Percentiles rank a stretch among this genome's conserved stretches.
phyloP scores from a whole-genome alignment of 2,797 vertebrate genomes.

The Chloroceryle amazona region DNA sequence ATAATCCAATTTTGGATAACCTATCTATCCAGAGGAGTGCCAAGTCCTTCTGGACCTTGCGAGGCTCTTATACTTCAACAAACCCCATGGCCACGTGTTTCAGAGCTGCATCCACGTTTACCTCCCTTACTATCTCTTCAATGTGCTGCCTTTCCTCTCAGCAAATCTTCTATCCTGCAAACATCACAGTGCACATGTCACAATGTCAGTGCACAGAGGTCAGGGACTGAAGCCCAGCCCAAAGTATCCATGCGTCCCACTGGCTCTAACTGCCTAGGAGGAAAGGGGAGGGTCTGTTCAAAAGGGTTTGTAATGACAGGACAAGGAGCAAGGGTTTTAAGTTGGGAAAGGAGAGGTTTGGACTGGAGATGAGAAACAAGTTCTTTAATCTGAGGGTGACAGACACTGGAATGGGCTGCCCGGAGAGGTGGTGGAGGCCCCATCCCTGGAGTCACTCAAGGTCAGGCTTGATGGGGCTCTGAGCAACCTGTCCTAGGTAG shows the following conservation, averaged over 20 bases:
- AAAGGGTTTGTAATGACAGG: too few relatives aligned
- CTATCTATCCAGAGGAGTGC: neutral
- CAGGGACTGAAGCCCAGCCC: neutral
- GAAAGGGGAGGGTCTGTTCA: neutral
- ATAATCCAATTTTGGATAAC: neutral
- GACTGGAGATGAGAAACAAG: too few relatives aligned
- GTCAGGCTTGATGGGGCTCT: too few relatives aligned
- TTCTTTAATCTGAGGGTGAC: too few relatives aligned
- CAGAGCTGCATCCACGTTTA: neutral
- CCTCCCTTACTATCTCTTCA: neutral
- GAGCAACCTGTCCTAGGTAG: too few relatives aligned
- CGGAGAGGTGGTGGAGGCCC: too few relatives aligned
- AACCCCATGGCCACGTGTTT: neutral
- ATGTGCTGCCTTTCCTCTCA: neutral
- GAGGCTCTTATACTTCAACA: neutral
- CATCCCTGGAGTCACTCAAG: too few relatives aligned
- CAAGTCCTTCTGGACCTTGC: neutral
- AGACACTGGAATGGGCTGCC: too few relatives aligned
- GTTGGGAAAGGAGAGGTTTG: too few relatives aligned
- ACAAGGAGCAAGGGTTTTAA: too few relatives aligned
- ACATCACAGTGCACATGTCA: too few relatives aligned
- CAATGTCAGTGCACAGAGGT: too few relatives aligned
- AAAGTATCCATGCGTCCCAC: rapidly evolving
- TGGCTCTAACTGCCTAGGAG: neutral
- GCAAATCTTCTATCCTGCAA: neutral